Evolutionary conservation across 2,888 invertebrate species (phyloP).

Genomic region (Ormia ochracea): DNA sequence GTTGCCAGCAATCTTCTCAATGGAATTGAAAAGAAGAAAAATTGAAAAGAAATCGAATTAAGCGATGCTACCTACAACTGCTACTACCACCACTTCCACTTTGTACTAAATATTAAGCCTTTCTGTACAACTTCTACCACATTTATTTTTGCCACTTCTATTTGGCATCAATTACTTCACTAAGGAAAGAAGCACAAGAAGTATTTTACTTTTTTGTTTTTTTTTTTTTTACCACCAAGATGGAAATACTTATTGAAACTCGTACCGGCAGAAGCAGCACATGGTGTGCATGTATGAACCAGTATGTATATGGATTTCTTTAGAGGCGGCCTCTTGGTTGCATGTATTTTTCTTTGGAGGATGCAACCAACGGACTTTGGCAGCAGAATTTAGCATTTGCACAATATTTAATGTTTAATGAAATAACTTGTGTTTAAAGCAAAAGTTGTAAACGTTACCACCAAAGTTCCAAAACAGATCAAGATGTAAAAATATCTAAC

Average conservation of each 20-base stretch:
- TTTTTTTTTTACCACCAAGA: constrained; percentile 24
- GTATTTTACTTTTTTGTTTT: too few species aligned
- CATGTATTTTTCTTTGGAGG: constrained; percentile 38
- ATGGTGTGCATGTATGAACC: too few species aligned
- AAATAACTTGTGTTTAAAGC: not conserved
- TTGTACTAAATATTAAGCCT: not conserved
- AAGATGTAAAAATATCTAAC: constrained; percentile 43
- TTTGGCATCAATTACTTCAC: constrained; percentile 46
- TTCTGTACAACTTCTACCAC: constrained; percentile 22
- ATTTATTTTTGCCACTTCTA: constrained; percentile 34
- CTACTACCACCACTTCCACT: not conserved
- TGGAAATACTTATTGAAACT: constrained; percentile 21
- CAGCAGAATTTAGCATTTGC: constrained; percentile 52
- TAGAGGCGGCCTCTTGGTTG: constrained; percentile 26
- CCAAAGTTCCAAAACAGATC: constrained; percentile 43
- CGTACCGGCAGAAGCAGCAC: not conserved
- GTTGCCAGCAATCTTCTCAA: constrained; percentile 24
- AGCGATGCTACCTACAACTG: constrained; percentile 4
- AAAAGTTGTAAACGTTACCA: constrained; percentile 43
- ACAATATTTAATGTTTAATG: constrained; percentile 17
- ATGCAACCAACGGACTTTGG: constrained; percentile 51
- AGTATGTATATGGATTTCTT: constrained; percentile 19
- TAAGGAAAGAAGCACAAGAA: not conserved
- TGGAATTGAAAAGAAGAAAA: not conserved
- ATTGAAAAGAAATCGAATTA: constrained; percentile 43